Evolutionary conservation across 1,140 invertebrate genomes (phyloP), one percentile per base, ranked within the genome.

Genomic region (Spodoptera frugiperda): DNA sequence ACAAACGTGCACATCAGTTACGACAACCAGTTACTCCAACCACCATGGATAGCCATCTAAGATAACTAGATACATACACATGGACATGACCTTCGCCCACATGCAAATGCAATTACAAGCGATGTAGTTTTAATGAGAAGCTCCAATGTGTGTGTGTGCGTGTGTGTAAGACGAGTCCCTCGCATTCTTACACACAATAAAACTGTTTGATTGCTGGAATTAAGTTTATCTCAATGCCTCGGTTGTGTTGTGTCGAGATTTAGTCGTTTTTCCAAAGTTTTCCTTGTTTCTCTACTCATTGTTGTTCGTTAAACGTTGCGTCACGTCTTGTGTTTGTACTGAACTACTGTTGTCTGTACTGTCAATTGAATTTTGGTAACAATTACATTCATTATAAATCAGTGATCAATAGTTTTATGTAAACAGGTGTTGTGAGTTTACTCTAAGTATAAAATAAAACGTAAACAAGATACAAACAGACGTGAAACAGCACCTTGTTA

Each of bases 191-290:
- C 53, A 55, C 53, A 51, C 67, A 54, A 39, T 71, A 46, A 71
- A 71, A 55, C 51, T 71, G 68, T 21, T 54, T 54, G 33, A n/a
- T 33, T 39, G 68, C 12, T 17, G n/a, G 68, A 57, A 71, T 71
- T 71, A 71, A 57, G 33, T 57, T 71, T 55, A 71, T 71, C 68
- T 55, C 14, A 12, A 39, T 33, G 68, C 14, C 51, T 4, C n/a
- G 67, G 17, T 39, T 39, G 11, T 17, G 33, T 33, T 15, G 4
- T 33, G 59, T 3, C 6, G 59, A 44, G 39, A 63, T 63, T 63
- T 44, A 33, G 33, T 17, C 59, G 59, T 44, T 63, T 44, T 19
- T n/a, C 30, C 10, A 11, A 15, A n/a, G 59, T 63, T 63, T 63
- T 63, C 59, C 59, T 61, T 63, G 33, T 63, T 63, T 63, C 5